Evolutionary conservation across 2,797 vertebrate genomes (phyloP).

Genomic region (Melanotaenia parkinsoni): DNA sequence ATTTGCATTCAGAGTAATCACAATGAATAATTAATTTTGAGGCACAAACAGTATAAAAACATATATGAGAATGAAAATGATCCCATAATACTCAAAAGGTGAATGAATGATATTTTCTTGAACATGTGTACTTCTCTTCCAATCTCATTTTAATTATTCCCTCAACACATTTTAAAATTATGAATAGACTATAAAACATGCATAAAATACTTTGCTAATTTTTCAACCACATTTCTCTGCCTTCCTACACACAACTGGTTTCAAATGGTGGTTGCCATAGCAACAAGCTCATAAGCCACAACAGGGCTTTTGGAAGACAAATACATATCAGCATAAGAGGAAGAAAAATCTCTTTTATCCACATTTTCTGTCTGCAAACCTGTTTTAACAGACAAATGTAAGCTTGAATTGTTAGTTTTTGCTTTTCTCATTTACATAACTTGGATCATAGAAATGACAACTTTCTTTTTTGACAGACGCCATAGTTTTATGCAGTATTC

Average conservation of each 20-base stretch:
- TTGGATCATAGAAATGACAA: background rate
- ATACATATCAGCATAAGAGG: slow-evolving; percentile 71
- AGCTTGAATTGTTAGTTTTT: slow-evolving; percentile 19
- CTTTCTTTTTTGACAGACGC: background rate
- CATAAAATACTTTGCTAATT: slow-evolving; percentile 78
- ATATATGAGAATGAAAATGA: slow-evolving; percentile 48
- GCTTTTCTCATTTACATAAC: slow-evolving; percentile 8
- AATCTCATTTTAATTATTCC: slow-evolving; percentile 49
- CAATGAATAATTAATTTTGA: slow-evolving; percentile 55
- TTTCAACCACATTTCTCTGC: slow-evolving; percentile 76
- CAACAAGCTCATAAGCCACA: slow-evolving; percentile 85
- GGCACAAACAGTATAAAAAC: slow-evolving; percentile 38
- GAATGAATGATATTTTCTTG: slow-evolving; percentile 45
- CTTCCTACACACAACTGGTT: slow-evolving; percentile 84
- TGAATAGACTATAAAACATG: slow-evolving; percentile 72
- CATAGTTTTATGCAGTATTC: background rate
- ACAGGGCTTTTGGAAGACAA: slow-evolving; percentile 84
- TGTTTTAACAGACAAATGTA: slow-evolving; percentile 26
- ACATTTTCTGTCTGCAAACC: slow-evolving; percentile 58
- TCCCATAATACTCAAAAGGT: slow-evolving; percentile 34
- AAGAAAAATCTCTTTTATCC: slow-evolving; percentile 63
- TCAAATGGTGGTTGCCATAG: slow-evolving; percentile 85
- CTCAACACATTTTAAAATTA: slow-evolving; percentile 52
- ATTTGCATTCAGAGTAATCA: slow-evolving; percentile 14
- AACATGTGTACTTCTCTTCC: slow-evolving; percentile 2